Conservation (phyloP, 2,888 invertebrate species). For the Dasysyrphus tricinctus region DNA sequence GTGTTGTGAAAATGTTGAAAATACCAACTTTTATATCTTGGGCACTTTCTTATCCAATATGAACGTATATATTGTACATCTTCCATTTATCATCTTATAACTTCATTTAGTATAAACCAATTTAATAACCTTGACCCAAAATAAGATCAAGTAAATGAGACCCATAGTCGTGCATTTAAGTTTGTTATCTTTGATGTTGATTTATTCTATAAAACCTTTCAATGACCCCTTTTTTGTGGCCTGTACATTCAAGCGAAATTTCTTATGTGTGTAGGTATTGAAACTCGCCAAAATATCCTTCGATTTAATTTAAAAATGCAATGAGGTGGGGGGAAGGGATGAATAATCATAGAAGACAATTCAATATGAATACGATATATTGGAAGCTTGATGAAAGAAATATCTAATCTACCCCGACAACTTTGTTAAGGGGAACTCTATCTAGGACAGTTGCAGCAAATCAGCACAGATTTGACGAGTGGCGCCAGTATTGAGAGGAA, state of each 20-base stretch:
- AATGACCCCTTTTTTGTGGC: constrained; percentile 60
- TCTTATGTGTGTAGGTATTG: background rate
- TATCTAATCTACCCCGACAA: background rate
- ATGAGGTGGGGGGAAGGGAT: background rate
- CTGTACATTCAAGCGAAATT: background rate
- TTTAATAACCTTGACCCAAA: no score
- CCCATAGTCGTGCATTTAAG: constrained; percentile 1
- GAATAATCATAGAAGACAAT: background rate
- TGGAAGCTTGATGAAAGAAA: background rate
- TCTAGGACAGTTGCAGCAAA: background rate
- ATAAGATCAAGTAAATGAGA: background rate
- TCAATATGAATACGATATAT: background rate
- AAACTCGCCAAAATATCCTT: constrained; percentile 1
- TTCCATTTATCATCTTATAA: no score
- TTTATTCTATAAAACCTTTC: constrained; percentile 70
- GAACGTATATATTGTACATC: no score
- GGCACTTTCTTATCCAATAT: no score
- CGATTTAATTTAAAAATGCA: background rate
- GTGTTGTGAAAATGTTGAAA: no score
- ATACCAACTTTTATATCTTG: no score
- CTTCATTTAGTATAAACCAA: no score
- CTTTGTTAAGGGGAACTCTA: background rate
- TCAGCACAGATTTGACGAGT: background rate
- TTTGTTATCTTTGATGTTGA: constrained; percentile 61
- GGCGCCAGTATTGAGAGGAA: constrained; percentile 15